Evolutionary conservation across 2,113 vertebrate genomes (phyloP).

Genomic region (Oryzias curvinotus): DNA sequence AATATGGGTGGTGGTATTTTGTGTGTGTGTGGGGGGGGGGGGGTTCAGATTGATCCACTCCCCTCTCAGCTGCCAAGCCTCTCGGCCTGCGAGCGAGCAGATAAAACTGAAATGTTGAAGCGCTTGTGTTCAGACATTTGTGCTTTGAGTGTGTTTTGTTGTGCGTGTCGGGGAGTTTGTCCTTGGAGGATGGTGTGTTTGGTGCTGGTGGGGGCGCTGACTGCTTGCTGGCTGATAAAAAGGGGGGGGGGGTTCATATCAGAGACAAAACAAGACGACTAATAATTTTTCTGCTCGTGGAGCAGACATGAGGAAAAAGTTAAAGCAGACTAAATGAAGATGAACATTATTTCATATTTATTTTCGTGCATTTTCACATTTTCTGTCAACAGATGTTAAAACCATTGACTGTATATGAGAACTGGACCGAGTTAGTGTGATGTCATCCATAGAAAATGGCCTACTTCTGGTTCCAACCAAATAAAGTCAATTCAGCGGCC

Average conservation of each 20-base stretch:
- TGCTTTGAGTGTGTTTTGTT: slow-evolving; percentile 66
- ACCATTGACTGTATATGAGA: too few relatives aligned
- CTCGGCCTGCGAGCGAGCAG: slow-evolving; percentile 84
- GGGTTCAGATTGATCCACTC: slow-evolving; percentile 51
- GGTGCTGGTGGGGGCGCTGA: slow-evolving; percentile 75
- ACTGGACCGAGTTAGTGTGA: too few relatives aligned
- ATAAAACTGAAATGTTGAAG: slow-evolving; percentile 83
- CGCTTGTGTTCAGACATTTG: slow-evolving; percentile 79
- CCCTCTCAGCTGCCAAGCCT: slow-evolving; percentile 80
- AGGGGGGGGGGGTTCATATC: slow-evolving; percentile 75
- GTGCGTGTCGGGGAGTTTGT: slow-evolving; percentile 76
- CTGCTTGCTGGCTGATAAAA: slow-evolving; percentile 91
- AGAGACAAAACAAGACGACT: slow-evolving; percentile 76
- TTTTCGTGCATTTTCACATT: too few relatives aligned
- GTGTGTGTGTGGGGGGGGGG: slow-evolving; percentile 49
- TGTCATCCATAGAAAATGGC: too few relatives aligned
- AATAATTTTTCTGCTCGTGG: slow-evolving; percentile 77
- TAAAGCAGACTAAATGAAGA: slow-evolving; percentile 74
- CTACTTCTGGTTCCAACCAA: too few relatives aligned
- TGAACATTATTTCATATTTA: slow-evolving; percentile 48
- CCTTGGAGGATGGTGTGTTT: slow-evolving; percentile 59
- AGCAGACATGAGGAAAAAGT: slow-evolving; percentile 76
- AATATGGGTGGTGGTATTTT: slow-evolving; percentile 56
- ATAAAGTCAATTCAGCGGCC: too few relatives aligned
- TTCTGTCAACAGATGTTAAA: too few relatives aligned